Conservation (phyloP, 2,113 vertebrate genomes). For the Odontesthes bonariensis region DNA sequence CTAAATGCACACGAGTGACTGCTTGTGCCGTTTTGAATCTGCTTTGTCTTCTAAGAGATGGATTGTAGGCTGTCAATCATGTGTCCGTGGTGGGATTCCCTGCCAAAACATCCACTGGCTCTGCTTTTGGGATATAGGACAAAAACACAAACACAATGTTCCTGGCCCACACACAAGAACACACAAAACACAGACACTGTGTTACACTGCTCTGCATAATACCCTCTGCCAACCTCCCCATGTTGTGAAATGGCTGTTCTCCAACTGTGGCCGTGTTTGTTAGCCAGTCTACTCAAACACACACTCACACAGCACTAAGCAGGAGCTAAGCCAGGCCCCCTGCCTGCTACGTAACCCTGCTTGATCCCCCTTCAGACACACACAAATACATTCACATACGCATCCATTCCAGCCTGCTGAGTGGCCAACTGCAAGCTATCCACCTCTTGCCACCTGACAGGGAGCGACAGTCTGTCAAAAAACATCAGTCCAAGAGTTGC, state of each 20-base stretch:
- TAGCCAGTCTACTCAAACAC: conserved; percentile 36
- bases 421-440: conserved; percentile 52
- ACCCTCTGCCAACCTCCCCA: conserved; percentile 53
- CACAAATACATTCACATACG: neutral
- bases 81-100: conserved; percentile 41
- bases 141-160: conserved; percentile 26
- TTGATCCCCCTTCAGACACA: conserved; percentile 65
- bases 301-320: conserved; percentile 37
- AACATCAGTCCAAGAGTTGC: conserved; percentile 48
- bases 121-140: conserved; percentile 49
- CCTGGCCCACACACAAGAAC: conserved; percentile 16
- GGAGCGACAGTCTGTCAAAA: conserved; percentile 53
- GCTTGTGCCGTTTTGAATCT: conserved; percentile 32
- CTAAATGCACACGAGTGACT: neutral
- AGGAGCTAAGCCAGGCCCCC: conserved; percentile 63
- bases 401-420: conserved; percentile 54
- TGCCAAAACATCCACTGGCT: conserved; percentile 54
- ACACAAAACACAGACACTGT: conserved; percentile 33
- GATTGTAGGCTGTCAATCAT: conserved; percentile 69
- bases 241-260: conserved; percentile 66
- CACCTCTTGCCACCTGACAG: conserved; percentile 44
- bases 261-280: conserved; percentile 58
- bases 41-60: conserved; percentile 61
- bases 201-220: conserved; percentile 49
- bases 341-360: conserved; percentile 67